Evolutionary conservation across 2,113 vertebrate genomes (phyloP).

Genomic region (Cyanocitta stelleri): DNA sequence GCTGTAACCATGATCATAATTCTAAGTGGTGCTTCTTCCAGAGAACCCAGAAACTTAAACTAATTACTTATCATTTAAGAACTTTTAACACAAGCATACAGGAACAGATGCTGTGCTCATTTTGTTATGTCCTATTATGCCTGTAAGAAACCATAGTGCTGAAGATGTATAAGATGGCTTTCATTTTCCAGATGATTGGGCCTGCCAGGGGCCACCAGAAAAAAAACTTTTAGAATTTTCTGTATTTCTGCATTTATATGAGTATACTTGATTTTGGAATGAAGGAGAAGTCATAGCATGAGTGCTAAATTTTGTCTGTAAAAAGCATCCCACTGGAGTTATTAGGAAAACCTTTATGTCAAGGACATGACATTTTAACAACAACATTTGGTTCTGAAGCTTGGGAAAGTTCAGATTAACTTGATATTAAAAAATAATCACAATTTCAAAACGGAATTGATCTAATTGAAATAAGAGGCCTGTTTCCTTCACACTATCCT

Average conservation of each 20-base stretch:
- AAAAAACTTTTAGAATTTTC: background rate
- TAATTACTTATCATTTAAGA: background rate
- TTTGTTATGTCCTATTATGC: background rate
- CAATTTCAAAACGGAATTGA: slow-evolving; percentile 1
- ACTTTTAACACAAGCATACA: background rate
- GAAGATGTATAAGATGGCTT: background rate
- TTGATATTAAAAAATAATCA: background rate
- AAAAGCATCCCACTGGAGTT: background rate
- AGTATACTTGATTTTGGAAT: background rate
- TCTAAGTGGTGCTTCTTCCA: background rate
- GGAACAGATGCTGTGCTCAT: slow-evolving; percentile 22
- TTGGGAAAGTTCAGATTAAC: background rate
- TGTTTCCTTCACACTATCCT: background rate
- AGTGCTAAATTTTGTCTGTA: background rate
- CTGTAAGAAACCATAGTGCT: background rate
- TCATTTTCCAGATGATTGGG: slow-evolving; percentile 40
- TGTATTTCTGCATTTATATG: background rate
- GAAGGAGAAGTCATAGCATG: background rate
- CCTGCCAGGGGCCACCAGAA: background rate
- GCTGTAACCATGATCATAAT: background rate
- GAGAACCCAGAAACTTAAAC: background rate
- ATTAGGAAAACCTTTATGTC: background rate
- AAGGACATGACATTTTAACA: background rate
- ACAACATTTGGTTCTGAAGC: background rate
- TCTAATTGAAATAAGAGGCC: background rate